Evolutionary conservation across 1,140 invertebrate species (phyloP).

Genomic region (Cyclina sinensis): DNA sequence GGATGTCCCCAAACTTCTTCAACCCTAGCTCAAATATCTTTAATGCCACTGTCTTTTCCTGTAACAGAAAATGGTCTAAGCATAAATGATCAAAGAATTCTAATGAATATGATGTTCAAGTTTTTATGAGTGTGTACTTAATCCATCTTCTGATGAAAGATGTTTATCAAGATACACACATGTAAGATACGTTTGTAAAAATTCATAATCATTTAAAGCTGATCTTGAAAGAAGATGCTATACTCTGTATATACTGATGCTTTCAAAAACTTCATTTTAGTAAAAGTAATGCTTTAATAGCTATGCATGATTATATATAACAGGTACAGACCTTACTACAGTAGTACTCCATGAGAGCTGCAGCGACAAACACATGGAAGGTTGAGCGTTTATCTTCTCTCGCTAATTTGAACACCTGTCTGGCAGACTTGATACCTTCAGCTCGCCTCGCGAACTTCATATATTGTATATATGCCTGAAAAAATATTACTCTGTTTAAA

Average conservation of each 20-base stretch:
- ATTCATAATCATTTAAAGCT: too few species aligned
- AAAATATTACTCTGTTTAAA: neutral
- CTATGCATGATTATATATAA: too few species aligned
- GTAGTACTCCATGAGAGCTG: constrained; percentile 99
- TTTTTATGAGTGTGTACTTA: too few species aligned
- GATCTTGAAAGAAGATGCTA: too few species aligned
- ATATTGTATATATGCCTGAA: constrained; percentile 95
- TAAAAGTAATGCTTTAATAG: too few species aligned
- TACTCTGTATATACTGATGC: too few species aligned
- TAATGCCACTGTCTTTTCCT: constrained; percentile 99
- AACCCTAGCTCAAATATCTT: constrained; percentile 99
- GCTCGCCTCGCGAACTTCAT: constrained; percentile 99
- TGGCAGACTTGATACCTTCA: constrained; percentile 98
- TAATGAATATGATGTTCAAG: too few species aligned
- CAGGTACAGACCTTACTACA: constrained; percentile 93
- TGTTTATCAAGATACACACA: too few species aligned
- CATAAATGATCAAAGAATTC: too few species aligned
- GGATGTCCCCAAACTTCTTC: constrained; percentile 97
- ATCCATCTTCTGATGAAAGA: too few species aligned
- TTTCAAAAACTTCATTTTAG: too few species aligned
- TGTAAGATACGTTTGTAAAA: too few species aligned
- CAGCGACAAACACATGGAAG: constrained; percentile 98
- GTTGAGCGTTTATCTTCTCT: constrained; percentile 95
- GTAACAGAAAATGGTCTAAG: constrained; percentile 66
- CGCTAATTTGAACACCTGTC: constrained; percentile 97